Evolutionary conservation across 2,113 vertebrate species (phyloP), one percentile per base, ranked within the genome.

Genomic region (Mormyrus iriodes): DNA sequence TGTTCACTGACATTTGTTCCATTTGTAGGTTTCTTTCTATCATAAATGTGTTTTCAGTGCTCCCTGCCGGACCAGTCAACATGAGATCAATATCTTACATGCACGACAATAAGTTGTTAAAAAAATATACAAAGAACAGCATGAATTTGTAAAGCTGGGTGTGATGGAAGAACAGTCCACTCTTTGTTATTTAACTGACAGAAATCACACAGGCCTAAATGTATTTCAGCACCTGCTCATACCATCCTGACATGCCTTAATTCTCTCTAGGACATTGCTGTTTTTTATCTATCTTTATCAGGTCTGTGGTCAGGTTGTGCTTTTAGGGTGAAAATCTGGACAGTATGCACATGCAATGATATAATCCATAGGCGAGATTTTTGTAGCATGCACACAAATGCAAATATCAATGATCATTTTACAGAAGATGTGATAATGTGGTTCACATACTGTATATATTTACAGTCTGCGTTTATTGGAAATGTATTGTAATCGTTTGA

Each of bases 1-100:
- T 84, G 44, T 84, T 44, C 42, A 84, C 82, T 84, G 82, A 84
- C 82, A 84, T 84, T 84, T 84, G 44, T 48, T 48, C 82, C 44
- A n/a, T 84, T 84, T 84, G 42, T 84, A 84, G 17, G 44, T n/a
- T 46, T 6, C 73, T 19, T 48, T 44, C 39, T 12, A 84, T 48
- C 44, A 12, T n/a, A 9, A n/a, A 84, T 48, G 39, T 17, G 39
- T 48, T 84, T n/a, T 24, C 82, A 84, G 21, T 44, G 82, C 42
- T 84, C 44, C 42, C 82, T 9, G 24, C 10, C 12, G 82, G 82
- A 48, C 24, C 7, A 3, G 44, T n/a, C 44, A 84, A 79, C 73
- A 79, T 79, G 73, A 79, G 73, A 79, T 42, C 82, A 46, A 42
- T 44, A 84, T n/a, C 44, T 24, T 24, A 42, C 24, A 84, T 44